Percentiles rank a stretch among this genome's conserved stretches.
These are phyloP conservation scores for Centropus bengalensis DNA, from an alignment of 2,113 vertebrate genomes.

Conservation along the genomic window DNA sequence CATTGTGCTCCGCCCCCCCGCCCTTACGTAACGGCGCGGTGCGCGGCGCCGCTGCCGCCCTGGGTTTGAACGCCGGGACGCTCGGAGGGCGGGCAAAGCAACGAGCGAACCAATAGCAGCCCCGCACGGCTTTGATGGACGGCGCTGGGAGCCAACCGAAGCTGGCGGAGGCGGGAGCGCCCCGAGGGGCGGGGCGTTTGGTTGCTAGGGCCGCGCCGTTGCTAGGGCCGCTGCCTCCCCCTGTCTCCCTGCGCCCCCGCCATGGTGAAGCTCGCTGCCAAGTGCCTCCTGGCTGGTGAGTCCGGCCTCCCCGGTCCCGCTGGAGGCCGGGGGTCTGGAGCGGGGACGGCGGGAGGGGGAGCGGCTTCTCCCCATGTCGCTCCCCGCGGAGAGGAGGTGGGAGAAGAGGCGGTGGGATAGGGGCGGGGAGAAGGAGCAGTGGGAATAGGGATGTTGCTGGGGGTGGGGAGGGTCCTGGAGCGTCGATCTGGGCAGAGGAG, in stretches of 20 bases:
- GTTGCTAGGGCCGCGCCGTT: neutral
- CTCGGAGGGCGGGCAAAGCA: neutral
- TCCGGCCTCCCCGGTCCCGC: neutral
- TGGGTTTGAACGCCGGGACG: neutral
- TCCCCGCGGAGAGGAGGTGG: neutral
- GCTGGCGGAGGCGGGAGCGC: rapidly evolving
- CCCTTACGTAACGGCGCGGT: no score
- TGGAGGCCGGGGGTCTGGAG: neutral
- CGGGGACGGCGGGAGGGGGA: neutral
- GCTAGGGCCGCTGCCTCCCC: neutral
- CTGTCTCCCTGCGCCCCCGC: no score
- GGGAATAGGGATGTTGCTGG: no score
- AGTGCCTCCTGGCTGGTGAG: constrained; percentile 83
- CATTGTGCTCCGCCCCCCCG: no score
- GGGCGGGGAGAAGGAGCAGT: rapidly evolving
- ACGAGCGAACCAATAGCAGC: neutral
- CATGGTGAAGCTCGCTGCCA: constrained; percentile 82
- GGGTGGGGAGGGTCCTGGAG: no score
- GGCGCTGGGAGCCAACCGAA: rapidly evolving
- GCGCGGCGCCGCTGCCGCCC: no score
- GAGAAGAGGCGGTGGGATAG: neutral
- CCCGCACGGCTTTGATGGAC: rapidly evolving
- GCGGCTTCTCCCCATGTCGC: neutral
- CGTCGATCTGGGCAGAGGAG: no score
- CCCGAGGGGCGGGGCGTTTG: neutral